These are phyloP conservation scores for Auanema freiburgensis DNA, from an alignment of 2,888 invertebrate genomes.

Conservation along the genomic window DNA sequence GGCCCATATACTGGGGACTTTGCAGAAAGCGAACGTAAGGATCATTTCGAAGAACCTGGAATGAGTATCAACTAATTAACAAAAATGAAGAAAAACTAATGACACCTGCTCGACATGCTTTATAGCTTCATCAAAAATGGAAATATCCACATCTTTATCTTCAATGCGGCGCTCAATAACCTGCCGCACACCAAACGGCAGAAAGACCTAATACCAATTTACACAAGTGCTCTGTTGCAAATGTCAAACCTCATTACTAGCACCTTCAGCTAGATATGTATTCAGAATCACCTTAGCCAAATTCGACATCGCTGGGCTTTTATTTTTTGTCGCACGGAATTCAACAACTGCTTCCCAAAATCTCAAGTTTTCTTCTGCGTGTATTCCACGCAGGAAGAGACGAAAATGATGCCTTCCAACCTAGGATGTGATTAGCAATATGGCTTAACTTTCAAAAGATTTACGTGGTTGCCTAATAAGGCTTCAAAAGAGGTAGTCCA, in stretches of 20 bases:
- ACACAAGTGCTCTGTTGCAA: background rate
- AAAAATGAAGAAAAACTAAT: constrained; percentile 20
- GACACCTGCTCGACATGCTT: constrained; percentile 63
- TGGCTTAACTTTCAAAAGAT: background rate
- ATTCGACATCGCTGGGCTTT: constrained; percentile 54
- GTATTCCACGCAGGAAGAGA: constrained; percentile 56
- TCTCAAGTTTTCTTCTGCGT: constrained; percentile 62
- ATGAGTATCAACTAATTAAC: background rate
- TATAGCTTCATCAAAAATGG: constrained; percentile 60
- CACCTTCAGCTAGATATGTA: constrained; percentile 59
- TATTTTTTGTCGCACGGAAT: constrained; percentile 51
- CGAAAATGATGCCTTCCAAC: constrained; percentile 63
- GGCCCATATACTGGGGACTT: constrained; percentile 47
- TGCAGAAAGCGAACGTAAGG: constrained; percentile 63
- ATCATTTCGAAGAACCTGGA: constrained; percentile 46
- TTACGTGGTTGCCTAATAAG: constrained; percentile 56
- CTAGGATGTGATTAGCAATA: constrained; percentile 20
- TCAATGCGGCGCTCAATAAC: constrained; percentile 48
- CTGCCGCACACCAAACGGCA: constrained; percentile 61
- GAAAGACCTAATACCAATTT: constrained; percentile 44
- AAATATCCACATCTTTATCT: constrained; percentile 56
- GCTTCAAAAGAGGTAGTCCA: constrained; percentile 61
- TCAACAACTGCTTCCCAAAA: constrained; percentile 61
- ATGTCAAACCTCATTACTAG: constrained; percentile 54
- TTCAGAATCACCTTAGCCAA: constrained; percentile 55